These are phyloP conservation scores for Sinodicranocentrus sp. DNA, from an alignment of 2,888 invertebrate genomes.

Conservation along the genomic window DNA sequence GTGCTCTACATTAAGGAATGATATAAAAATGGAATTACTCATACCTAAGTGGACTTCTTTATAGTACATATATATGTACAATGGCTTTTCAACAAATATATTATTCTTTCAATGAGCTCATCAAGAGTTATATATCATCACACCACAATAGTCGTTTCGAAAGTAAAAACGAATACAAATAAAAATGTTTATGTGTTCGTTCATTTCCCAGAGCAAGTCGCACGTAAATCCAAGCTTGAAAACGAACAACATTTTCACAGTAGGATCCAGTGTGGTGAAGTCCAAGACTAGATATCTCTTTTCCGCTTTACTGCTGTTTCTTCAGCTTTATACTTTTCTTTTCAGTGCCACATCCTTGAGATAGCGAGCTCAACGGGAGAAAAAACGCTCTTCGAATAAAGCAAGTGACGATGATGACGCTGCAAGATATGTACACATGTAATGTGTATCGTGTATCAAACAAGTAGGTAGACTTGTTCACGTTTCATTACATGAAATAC, in stretches of 20 bases:
- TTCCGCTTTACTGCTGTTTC: constrained; percentile 9
- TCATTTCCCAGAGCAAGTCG: constrained; percentile 23
- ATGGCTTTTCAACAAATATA: background rate
- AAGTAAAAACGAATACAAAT: background rate
- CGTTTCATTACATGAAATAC: constrained; percentile 11
- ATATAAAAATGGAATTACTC: background rate
- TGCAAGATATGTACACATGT: constrained; percentile 8
- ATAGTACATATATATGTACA: background rate
- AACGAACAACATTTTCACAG: background rate
- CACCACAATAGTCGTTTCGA: constrained; percentile 6
- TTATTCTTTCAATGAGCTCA: constrained; percentile 15
- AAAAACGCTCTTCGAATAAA: background rate
- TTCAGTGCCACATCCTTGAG: constrained; percentile 31
- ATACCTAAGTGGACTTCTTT: background rate
- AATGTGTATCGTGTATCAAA: background rate
- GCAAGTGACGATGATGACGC: background rate
- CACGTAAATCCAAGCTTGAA: background rate
- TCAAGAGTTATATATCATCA: too few relatives aligned
- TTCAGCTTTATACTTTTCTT: constrained; percentile 28
- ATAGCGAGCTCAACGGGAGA: constrained; percentile 5
- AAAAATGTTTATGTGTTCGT: constrained; percentile 18
- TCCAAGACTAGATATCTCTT: background rate
- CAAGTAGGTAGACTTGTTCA: constrained; percentile 3
- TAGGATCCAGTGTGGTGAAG: background rate
- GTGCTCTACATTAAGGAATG: constrained; percentile 16